Base-by-base conservation (phyloP, 92 coral and sea anemone species). In the Montipora capitata region DNA sequence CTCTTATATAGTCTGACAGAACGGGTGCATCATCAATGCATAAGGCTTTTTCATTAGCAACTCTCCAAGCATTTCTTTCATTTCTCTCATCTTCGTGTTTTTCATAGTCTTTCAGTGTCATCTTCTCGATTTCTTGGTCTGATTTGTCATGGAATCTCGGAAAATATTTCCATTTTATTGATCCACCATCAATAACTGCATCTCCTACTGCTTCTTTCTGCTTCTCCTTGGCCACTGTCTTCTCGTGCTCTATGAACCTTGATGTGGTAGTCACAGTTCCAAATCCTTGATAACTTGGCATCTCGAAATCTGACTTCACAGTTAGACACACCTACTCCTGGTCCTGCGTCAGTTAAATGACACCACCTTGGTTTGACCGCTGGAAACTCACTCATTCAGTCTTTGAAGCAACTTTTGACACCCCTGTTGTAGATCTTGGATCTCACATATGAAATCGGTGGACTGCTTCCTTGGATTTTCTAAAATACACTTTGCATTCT, bases 1-100 rank as follows among this genome's bases (percentile, higher is more conserved):
- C 56, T 48, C 51, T 74, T 15, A 56, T 74, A 57, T 84, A 84
- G 14, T 84, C 89, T 20, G 89, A 84, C 15, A 84, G 75, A 27
- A 84, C 81, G 20, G 89, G 75, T 18, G 83, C 89, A 74, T 74
- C 89, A 52, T 84, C 89, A 76, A 84, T 84, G 51, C 82, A 57
- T 69, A 76, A 76, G 17, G 89, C 81, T 59, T 73, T 66, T 17
- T 59, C 89, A 27, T 74, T 58, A 40, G 83, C 89, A 44, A 84
- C 89, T 57, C 82, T 52, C 89, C 89, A 84, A 54, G 74, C 89
- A 42, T 61, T 75, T 85, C 83, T 44, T 42, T 74, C 83, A 61
- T 38, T 85, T 62, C 89, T 85, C 74, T 85, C 77, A 85, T 76
- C 39, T 85, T 85, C 38, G 76, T 13, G 39, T 64, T 43, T 14